phyloP scores from a whole-genome alignment of 2,888 invertebrate species.

The Drosophila atripex region DNA sequence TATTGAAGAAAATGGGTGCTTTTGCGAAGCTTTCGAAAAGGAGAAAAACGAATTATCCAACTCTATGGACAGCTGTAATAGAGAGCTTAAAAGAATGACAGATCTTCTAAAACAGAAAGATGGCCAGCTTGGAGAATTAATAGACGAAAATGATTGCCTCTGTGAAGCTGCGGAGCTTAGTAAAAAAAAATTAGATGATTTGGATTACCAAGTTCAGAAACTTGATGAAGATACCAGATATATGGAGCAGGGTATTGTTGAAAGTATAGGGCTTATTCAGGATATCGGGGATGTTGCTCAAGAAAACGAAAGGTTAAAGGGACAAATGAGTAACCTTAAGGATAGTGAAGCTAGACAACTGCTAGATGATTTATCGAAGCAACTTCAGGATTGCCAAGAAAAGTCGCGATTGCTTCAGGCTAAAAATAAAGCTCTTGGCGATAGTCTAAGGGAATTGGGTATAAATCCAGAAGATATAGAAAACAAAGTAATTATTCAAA shows the following conservation, averaged over 20 bases:
- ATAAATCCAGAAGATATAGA: slow-evolving; percentile 43
- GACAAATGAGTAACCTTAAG: slow-evolving; percentile 60
- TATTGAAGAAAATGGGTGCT: slow-evolving; percentile 54
- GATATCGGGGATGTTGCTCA: slow-evolving; percentile 74
- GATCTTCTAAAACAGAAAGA: slow-evolving; percentile 51
- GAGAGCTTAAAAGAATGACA: slow-evolving; percentile 60
- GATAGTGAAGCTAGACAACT: slow-evolving; percentile 62
- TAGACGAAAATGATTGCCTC: slow-evolving; percentile 60
- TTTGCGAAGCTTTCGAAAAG: slow-evolving; percentile 52
- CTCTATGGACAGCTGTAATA: slow-evolving; percentile 47
- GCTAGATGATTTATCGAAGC: slow-evolving; percentile 62
- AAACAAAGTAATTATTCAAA: background rate
- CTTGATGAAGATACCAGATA: slow-evolving; percentile 60
- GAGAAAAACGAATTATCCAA: background rate
- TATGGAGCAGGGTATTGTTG: slow-evolving; percentile 67
- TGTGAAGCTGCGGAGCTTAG: slow-evolving; percentile 53
- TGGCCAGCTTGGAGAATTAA: slow-evolving; percentile 41
- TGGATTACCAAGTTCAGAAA: slow-evolving; percentile 54
- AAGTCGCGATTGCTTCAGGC: slow-evolving; percentile 56
- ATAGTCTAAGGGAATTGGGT: slow-evolving; percentile 53
- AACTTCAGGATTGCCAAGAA: slow-evolving; percentile 61
- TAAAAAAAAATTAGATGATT: slow-evolving; percentile 47
- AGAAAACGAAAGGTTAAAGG: slow-evolving; percentile 68
- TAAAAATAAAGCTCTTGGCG: slow-evolving; percentile 47
- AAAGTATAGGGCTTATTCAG: slow-evolving; percentile 65